Percentiles rank a stretch among this genome's conserved stretches.
phyloP scores from a whole-genome alignment of 1,140 invertebrate species.

The Papilio glaucus region DNA sequence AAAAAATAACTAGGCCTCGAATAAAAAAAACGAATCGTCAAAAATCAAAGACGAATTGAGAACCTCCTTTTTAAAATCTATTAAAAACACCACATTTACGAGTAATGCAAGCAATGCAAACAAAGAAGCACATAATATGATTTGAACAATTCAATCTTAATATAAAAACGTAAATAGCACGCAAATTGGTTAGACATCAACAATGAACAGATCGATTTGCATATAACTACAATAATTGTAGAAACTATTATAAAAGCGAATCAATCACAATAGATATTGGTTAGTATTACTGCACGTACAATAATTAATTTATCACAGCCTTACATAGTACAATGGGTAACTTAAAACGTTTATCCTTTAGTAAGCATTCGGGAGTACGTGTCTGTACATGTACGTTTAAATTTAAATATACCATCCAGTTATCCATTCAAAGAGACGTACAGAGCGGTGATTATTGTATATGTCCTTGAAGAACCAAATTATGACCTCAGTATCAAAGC shows the following conservation, averaged over 20 bases:
- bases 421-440: background rate
- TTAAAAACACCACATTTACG: too few species aligned
- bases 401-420: constrained; percentile 2
- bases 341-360: background rate
- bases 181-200: background rate
- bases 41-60: too few species aligned
- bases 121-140: background rate
- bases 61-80: too few species aligned
- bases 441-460: background rate
- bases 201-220: background rate
- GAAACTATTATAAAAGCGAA: constrained; percentile 9
- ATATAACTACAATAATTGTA: constrained; percentile 11
- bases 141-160: background rate
- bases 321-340: constrained; percentile 26
- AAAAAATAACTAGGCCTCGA: too few species aligned
- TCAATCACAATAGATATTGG: constrained; percentile 11
- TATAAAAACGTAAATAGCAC: background rate
- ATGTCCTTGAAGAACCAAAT: background rate
- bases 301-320: background rate
- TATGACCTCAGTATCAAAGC: background rate
- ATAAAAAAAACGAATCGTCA: too few species aligned
- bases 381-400: background rate
- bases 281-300: background rate
- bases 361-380: background rate
- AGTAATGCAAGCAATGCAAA: background rate